phyloP scores from a whole-genome alignment of 1,140 invertebrate genomes.

The Bradysia coprophila region DNA sequence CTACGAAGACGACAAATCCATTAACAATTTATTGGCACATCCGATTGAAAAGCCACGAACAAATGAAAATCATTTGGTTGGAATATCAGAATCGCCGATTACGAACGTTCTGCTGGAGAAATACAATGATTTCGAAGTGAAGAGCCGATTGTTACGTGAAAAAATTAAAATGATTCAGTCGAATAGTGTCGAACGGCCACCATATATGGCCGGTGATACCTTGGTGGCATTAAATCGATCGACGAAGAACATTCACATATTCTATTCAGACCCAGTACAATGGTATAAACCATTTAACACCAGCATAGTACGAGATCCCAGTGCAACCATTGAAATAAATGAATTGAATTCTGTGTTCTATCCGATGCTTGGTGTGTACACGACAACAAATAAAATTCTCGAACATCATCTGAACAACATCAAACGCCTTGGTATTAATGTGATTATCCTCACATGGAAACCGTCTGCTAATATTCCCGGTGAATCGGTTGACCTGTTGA shows the following conservation, averaged over 20 bases:
- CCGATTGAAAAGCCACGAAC: not conserved
- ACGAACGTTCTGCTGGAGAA: slow-evolving; percentile 13
- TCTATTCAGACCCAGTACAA: slow-evolving; percentile 17
- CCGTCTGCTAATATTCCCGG: not conserved
- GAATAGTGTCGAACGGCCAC: slow-evolving; percentile 3
- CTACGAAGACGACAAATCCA: too few species aligned
- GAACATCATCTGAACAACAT: slow-evolving; percentile 20
- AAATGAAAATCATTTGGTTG: too few species aligned
- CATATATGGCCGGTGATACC: slow-evolving; percentile 1
- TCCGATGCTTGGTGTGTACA: slow-evolving; percentile 18
- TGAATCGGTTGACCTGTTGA: not conserved
- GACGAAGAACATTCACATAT: slow-evolving; percentile 17
- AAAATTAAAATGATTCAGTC: slow-evolving; percentile 14
- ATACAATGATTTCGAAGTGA: slow-evolving; percentile 21
- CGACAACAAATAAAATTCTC: slow-evolving; percentile 11
- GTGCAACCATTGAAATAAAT: slow-evolving; percentile 9
- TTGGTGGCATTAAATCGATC: slow-evolving; percentile 10
- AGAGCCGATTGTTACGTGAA: slow-evolving; percentile 17
- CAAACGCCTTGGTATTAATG: slow-evolving; percentile 17
- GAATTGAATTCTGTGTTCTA: slow-evolving; percentile 21
- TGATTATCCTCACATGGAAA: slow-evolving; percentile 13
- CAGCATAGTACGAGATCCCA: slow-evolving; percentile 5
- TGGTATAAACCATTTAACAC: slow-evolving; percentile 21
- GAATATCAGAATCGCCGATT: not conserved
- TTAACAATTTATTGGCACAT: too few species aligned